A percentile compares a stretch with the other conserved stretches of the same genome.
Evolutionary conservation across 2,113 vertebrate species (phyloP).

Genomic region (Pionites leucogaster): DNA sequence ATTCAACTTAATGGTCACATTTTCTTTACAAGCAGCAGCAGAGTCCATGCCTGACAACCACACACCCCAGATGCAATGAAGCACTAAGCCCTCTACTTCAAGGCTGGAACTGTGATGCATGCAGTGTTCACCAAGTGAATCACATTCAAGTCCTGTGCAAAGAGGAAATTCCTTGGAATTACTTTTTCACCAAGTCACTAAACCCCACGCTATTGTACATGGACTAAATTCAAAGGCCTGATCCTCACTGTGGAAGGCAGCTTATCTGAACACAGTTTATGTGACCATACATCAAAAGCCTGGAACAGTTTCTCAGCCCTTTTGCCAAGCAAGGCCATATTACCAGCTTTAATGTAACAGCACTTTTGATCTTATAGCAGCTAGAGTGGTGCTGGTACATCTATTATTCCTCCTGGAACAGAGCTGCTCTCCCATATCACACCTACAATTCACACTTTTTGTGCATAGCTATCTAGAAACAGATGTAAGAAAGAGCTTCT

Average conservation of each 20-base stretch:
- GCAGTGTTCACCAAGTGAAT: neutral
- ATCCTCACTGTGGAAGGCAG: neutral
- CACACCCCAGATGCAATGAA: neutral
- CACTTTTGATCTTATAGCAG: constrained; percentile 16
- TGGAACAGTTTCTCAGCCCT: neutral
- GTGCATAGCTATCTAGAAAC: neutral
- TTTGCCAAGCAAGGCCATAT: neutral
- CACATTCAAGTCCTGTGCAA: neutral
- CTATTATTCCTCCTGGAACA: constrained; percentile 27
- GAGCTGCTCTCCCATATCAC: neutral
- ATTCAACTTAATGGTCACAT: neutral
- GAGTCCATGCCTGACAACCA: neutral
- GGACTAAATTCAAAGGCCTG: neutral
- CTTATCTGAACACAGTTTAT: neutral
- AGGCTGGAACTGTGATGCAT: neutral
- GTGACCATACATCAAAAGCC: neutral
- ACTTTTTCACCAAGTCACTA: neutral
- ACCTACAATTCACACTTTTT: neutral
- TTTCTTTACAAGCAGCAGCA: neutral
- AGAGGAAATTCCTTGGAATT: neutral
- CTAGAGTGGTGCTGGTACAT: neutral
- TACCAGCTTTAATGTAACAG: neutral
- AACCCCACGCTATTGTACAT: neutral
- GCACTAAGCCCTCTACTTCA: neutral
- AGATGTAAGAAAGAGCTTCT: neutral